Evolutionary conservation across 2,113 vertebrate species (phyloP).

Genomic region (Maccullochella peelii): DNA sequence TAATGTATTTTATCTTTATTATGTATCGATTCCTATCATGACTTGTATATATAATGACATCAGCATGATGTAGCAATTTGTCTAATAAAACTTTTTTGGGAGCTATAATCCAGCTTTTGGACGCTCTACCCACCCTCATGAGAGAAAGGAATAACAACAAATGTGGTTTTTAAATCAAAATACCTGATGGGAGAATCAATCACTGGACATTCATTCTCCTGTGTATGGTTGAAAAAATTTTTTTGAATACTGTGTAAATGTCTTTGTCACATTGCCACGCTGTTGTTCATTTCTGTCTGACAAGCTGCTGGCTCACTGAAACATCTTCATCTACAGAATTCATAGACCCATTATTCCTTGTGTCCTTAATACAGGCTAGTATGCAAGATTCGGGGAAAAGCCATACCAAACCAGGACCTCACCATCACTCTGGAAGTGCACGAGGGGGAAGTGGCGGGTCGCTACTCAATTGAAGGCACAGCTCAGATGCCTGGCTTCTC

Average conservation of each 20-base stretch:
- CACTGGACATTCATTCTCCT: background rate
- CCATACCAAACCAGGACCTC: conserved; percentile 57
- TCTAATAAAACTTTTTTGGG: background rate
- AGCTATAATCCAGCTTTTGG: background rate
- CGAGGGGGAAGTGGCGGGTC: conserved; percentile 64
- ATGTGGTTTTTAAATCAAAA: too few species aligned
- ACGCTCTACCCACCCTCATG: background rate
- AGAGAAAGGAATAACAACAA: background rate
- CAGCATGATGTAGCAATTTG: too few species aligned
- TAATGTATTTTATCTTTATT: background rate
- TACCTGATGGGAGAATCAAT: too few species aligned
- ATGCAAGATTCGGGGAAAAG: conserved; percentile 81
- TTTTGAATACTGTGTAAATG: background rate
- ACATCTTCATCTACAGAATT: background rate
- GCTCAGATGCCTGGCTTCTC: conserved; percentile 82
- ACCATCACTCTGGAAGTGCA: conserved; percentile 84
- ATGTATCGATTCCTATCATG: too few species aligned
- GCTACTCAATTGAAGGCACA: conserved; percentile 85
- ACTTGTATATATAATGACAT: background rate
- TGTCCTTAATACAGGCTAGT: conserved; percentile 80
- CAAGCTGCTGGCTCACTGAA: background rate
- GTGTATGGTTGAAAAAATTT: background rate
- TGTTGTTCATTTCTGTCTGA: background rate
- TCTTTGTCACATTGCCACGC: background rate
- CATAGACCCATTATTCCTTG: background rate